Percentiles rank a stretch among this genome's conserved stretches.
phyloP scores from a whole-genome alignment of 1,140 invertebrate species.

The Cydia amplana region DNA sequence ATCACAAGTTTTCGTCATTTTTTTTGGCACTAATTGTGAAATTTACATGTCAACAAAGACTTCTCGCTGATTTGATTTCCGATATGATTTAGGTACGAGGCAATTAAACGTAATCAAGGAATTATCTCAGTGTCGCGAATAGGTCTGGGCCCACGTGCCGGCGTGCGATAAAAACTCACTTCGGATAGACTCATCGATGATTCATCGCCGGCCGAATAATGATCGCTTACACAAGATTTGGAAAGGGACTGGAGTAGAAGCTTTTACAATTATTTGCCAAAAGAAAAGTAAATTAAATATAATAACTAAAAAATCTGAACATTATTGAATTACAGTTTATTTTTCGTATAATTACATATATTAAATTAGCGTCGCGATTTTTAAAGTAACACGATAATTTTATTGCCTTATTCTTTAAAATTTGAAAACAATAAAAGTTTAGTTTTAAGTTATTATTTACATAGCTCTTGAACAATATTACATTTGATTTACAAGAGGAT shows the following conservation, averaged over 20 bases:
- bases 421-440: too few species aligned
- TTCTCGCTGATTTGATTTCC: neutral
- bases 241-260: constrained; percentile 59
- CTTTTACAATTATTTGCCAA: constrained; percentile 42
- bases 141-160: constrained; percentile 18
- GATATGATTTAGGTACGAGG: constrained; percentile 18
- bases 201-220: constrained; percentile 71
- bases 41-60: neutral
- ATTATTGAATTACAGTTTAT: neutral
- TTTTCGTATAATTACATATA: neutral
- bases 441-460: too few species aligned
- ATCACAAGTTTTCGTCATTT: neutral
- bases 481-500: too few species aligned
- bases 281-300: neutral
- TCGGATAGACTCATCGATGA: constrained; percentile 77
- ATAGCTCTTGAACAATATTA: too few species aligned
- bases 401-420: too few species aligned
- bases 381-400: too few species aligned
- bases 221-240: constrained; percentile 69
- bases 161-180: constrained; percentile 70
- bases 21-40: neutral
- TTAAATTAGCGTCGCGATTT: neutral
- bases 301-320: constrained; percentile 17
- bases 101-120: constrained; percentile 1
- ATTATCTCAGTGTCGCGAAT: constrained; percentile 23